Conservation (phyloP, 2,113 vertebrate species). For the Tupaia chinensis region DNA sequence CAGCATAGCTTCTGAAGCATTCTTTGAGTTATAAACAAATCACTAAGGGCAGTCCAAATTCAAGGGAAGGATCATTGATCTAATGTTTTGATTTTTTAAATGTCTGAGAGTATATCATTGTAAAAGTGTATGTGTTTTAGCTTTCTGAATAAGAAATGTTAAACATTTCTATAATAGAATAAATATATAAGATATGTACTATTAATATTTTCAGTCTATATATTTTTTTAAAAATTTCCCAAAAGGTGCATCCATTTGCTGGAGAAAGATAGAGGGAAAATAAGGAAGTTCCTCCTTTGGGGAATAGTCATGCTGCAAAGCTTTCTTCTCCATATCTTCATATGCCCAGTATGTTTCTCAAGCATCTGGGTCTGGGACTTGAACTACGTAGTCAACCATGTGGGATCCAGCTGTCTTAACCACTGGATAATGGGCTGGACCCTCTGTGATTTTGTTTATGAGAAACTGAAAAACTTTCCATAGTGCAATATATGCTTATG, state of each 20-base stretch:
- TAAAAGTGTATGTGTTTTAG: neutral
- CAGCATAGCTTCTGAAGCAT: neutral
- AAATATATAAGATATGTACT: neutral
- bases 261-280: too few relatives aligned
- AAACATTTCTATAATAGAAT: neutral
- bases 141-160: neutral
- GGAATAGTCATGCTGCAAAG: too few relatives aligned
- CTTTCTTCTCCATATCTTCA: too few relatives aligned
- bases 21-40: constrained; percentile 24
- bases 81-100: constrained; percentile 33
- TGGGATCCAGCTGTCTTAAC: too few relatives aligned
- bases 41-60: neutral
- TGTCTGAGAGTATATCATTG: neutral
- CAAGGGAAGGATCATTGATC: neutral
- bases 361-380: too few relatives aligned
- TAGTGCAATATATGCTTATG: neutral
- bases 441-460: neutral
- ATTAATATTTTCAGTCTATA: neutral
- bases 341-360: too few relatives aligned
- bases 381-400: too few relatives aligned
- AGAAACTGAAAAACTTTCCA: neutral
- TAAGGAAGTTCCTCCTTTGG: too few relatives aligned
- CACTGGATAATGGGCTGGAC: too few relatives aligned
- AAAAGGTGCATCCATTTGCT: too few relatives aligned
- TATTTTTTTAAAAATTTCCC: too few relatives aligned